Base-by-base conservation (phyloP, 2,797 vertebrate species). In the Lepilemur septentrionalis region DNA sequence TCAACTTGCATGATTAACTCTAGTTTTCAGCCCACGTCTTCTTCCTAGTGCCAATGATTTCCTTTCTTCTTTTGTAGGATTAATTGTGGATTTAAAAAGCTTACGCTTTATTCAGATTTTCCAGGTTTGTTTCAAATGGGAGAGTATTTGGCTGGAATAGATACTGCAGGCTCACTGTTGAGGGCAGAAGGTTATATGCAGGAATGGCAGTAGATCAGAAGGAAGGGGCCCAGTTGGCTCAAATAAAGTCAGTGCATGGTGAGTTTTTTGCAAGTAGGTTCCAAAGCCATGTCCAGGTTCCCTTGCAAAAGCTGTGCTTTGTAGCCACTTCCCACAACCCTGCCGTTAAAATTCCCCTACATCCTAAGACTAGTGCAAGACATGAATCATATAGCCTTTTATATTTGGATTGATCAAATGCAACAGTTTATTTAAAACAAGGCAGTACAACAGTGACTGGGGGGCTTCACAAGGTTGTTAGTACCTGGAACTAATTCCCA, bases 331-430 rank as follows among this genome's bases (percentile, higher is more conserved):
- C 17, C 30, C 20, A 89, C 18, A 55, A 55, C 15, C 8, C 41
- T 91, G 20, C 15, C 82, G 32, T 25, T 95, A 30, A 85, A 67
- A 72, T 92, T 89, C 8, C 18, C 38, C 48, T 50, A 46, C 7
- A 14, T 82, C 20, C 38, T 65, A 25, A 86, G 38, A 84, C 32
- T 65, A 76, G 52, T 30, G 8, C 23, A 92, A 86, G 30, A 83
- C 86, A 50, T 82, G 50, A 93, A 50, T 72, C 55, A 48, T 25
- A 52, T 43, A 61, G 38, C 13, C 43, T 85, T 84, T 88, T 87
- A 52, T 95, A 82, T 95, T 95, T 73, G 57, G 14, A 69, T 93
- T 91, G 91, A 81, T 75, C 63, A 75, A 59, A 73, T 75, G 50
- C 23, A 55, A 52, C 17, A 48, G 2, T 72, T 88, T 81, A 80